phyloP scores from a whole-genome alignment of 2,113 vertebrate genomes.

The Mionectes macconnelli region DNA sequence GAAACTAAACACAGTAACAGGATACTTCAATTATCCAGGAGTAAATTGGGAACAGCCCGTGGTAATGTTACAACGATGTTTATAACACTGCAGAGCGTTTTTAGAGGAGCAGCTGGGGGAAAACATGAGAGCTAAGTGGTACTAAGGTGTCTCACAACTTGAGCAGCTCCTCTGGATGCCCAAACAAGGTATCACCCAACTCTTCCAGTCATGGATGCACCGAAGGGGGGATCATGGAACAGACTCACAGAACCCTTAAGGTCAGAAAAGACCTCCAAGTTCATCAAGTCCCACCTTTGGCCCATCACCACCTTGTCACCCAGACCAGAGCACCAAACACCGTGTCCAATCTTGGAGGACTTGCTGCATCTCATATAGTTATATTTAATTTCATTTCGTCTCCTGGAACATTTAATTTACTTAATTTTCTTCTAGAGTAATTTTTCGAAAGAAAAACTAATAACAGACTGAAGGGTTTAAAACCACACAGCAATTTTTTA shows the following conservation, averaged over 20 bases:
- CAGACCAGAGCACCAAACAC: not conserved
- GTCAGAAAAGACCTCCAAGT: not conserved
- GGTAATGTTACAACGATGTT: not conserved
- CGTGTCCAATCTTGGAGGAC: fast-evolving
- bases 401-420: not conserved
- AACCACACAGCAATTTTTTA: not conserved
- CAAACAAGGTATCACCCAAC: not conserved
- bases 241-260: no score
- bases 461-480: not conserved
- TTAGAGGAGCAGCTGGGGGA: not conserved
- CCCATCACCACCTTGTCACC: fast-evolving
- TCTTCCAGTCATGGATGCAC: not conserved
- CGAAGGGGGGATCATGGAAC: not conserved
- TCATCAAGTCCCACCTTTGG: not conserved
- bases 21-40: conserved; percentile 38
- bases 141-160: fast-evolving
- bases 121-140: not conserved
- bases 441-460: not conserved
- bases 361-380: not conserved
- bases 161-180: not conserved
- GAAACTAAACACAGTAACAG: conserved; percentile 8
- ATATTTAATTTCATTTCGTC: fast-evolving
- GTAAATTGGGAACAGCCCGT: conserved; percentile 11
- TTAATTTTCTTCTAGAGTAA: not conserved
- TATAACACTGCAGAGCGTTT: not conserved